Evolutionary conservation across 2,797 vertebrate species (phyloP).

Genomic region (Xiphophorus birchmanni): DNA sequence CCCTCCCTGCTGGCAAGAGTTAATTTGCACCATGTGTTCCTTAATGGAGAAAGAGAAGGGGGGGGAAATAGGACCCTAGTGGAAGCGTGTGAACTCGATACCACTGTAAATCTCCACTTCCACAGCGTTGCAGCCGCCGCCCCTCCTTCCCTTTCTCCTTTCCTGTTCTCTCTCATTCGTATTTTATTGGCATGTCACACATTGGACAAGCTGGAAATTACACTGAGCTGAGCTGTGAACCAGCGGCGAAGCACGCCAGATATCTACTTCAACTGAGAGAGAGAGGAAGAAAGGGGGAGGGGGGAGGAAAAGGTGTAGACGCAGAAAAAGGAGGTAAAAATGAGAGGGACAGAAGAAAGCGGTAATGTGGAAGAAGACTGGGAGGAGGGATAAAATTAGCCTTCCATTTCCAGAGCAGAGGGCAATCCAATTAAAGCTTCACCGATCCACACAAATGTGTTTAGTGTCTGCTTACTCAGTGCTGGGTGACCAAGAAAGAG

Average conservation of each 20-base stretch:
- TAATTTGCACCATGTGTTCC: constrained; percentile 84
- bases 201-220: constrained; percentile 79
- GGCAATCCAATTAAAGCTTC: constrained; percentile 79
- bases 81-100: constrained; percentile 79
- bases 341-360: constrained; percentile 26
- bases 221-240: constrained; percentile 63
- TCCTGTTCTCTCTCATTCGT: constrained; percentile 65
- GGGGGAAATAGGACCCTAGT: constrained; percentile 35
- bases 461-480: constrained; percentile 67
- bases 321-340: background rate
- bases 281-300: constrained; percentile 3
- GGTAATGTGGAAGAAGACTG: constrained; percentile 46
- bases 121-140: constrained; percentile 53
- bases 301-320: constrained; percentile 33
- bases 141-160: constrained; percentile 27
- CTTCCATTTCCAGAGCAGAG: constrained; percentile 66
- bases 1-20: constrained; percentile 64
- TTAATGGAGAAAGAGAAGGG: constrained; percentile 59
- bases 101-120: constrained; percentile 80
- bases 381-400: constrained; percentile 63
- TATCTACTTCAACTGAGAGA: constrained; percentile 60
- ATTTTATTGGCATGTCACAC: constrained; percentile 83
- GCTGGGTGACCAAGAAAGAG: constrained; percentile 45
- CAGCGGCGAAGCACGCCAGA: constrained; percentile 64
- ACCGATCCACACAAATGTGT: constrained; percentile 71